Conservation (phyloP, 1,140 invertebrate genomes). For the Bactericera cockerelli region DNA sequence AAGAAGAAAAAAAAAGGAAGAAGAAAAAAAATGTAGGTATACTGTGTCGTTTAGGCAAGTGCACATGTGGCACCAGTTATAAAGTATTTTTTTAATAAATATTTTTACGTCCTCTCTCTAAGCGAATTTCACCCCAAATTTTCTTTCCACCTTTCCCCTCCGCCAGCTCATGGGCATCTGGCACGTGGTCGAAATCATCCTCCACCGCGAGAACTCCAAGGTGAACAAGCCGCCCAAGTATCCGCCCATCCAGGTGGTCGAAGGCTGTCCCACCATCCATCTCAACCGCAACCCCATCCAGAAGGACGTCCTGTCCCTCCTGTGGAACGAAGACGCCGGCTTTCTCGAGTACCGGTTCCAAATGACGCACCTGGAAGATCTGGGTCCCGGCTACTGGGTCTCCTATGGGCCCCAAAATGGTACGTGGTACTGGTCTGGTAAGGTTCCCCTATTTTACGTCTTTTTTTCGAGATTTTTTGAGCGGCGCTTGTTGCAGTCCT, state of each 20-base stretch:
- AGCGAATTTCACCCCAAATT: too few species aligned
- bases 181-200: slow-evolving; percentile 6
- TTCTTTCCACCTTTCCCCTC: too few species aligned
- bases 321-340: slow-evolving; percentile 3
- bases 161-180: slow-evolving; percentile 7
- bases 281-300: background rate
- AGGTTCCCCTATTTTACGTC: too few species aligned
- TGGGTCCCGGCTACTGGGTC: slow-evolving; percentile 2
- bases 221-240: background rate
- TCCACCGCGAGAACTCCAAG: background rate
- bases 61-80: too few species aligned
- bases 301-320: background rate
- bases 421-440: background rate
- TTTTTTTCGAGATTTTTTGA: too few species aligned
- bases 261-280: background rate
- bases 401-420: slow-evolving; percentile 1
- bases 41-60: too few species aligned
- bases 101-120: too few species aligned
- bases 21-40: too few species aligned
- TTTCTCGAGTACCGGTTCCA: slow-evolving; percentile 1
- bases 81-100: too few species aligned
- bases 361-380: background rate
- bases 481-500: too few species aligned
- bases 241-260: background rate
- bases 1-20: too few species aligned